Conservation (phyloP, 2,888 invertebrate genomes). For the Acanthosepion lycidas region DNA sequence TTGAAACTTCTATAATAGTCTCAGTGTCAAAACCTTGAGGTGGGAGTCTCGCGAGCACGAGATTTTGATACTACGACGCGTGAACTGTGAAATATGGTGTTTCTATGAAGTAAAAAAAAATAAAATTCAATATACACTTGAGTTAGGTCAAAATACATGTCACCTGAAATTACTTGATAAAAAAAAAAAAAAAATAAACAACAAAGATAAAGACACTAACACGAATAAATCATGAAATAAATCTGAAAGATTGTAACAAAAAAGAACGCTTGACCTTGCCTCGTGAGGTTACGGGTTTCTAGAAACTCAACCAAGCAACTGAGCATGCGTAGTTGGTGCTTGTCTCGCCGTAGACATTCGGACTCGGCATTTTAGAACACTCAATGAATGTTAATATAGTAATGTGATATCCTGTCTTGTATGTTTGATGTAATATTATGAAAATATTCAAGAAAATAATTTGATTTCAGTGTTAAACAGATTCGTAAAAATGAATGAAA, state of each 20-base stretch:
- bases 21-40: too few species aligned
- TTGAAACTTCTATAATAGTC: too few species aligned
- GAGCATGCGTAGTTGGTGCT: neutral
- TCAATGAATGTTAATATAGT: neutral
- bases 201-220: neutral
- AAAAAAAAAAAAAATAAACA: neutral
- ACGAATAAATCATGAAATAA: neutral
- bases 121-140: too few species aligned
- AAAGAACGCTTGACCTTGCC: neutral
- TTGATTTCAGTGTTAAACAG: neutral
- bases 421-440: neutral
- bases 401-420: neutral
- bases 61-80: too few species aligned
- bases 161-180: neutral
- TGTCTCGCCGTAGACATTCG: slow-evolving; percentile 3
- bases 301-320: neutral
- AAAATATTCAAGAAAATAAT: neutral
- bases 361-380: neutral
- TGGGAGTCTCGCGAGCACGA: too few species aligned
- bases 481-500: neutral
- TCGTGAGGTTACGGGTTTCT: neutral
- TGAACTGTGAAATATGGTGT: too few species aligned
- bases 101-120: too few species aligned
- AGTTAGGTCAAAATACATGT: neutral
- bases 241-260: neutral